phyloP scores from a whole-genome alignment of 2,888 invertebrate genomes.

The Parnassius smintheus region DNA sequence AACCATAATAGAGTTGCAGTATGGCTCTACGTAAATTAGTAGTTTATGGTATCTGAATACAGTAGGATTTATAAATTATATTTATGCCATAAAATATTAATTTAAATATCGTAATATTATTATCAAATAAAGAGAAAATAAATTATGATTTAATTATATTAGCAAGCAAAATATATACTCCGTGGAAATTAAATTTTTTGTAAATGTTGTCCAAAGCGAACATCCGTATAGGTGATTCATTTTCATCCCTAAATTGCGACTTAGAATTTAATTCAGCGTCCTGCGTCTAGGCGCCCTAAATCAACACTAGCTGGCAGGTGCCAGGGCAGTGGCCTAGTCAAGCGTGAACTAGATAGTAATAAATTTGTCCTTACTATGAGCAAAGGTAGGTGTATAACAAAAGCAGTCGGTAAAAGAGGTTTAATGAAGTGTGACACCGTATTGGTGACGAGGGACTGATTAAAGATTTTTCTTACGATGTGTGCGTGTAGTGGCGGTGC shows the following conservation, averaged over 20 bases:
- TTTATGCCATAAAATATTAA: too few species aligned
- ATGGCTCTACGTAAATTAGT: too few species aligned
- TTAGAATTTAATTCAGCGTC: slow-evolving; percentile 57
- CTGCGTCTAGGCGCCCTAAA: slow-evolving; percentile 52
- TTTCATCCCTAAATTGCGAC: slow-evolving; percentile 29
- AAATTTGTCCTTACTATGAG: slow-evolving; percentile 43
- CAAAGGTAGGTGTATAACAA: slow-evolving; percentile 43
- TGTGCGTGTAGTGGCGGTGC: too few species aligned
- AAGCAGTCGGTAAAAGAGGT: slow-evolving; percentile 40
- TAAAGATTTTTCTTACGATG: background rate
- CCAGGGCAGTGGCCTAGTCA: slow-evolving; percentile 49
- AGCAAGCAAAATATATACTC: too few species aligned
- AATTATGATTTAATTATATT: too few species aligned
- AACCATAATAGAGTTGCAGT: too few species aligned
- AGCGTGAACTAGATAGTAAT: slow-evolving; percentile 64
- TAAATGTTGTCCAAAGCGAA: background rate
- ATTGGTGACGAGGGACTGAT: slow-evolving; percentile 22
- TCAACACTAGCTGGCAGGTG: slow-evolving; percentile 63
- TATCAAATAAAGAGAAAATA: too few species aligned
- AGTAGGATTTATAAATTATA: too few species aligned
- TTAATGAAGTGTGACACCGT: slow-evolving; percentile 49
- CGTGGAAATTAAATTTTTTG: too few species aligned
- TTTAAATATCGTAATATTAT: too few species aligned
- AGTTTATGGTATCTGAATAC: too few species aligned
- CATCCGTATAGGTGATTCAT: slow-evolving; percentile 7